Conservation (phyloP, 1,140 invertebrate genomes). For the Seison nebaliae region DNA sequence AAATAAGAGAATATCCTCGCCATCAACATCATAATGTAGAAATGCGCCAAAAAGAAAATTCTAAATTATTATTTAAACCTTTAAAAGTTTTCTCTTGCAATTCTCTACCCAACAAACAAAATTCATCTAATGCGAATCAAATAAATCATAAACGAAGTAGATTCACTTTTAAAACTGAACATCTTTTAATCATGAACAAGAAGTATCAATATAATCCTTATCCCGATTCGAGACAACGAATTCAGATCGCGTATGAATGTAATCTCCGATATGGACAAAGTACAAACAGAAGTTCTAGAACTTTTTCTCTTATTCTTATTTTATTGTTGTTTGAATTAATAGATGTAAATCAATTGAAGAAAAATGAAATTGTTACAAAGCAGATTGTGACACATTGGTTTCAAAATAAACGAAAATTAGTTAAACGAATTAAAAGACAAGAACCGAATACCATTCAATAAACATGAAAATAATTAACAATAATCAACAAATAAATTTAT, state of each 20-base stretch:
- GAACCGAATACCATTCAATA: no score
- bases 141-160: slow-evolving; percentile 23
- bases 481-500: no score
- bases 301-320: background rate
- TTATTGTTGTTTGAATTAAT: slow-evolving; percentile 11
- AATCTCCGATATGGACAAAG: slow-evolving; percentile 17
- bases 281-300: background rate
- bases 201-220: slow-evolving; percentile 25
- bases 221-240: slow-evolving; percentile 23
- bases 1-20: no score
- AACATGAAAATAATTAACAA: no score
- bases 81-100: no score
- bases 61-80: no score
- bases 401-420: slow-evolving; percentile 26
- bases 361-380: slow-evolving; percentile 22
- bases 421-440: no score
- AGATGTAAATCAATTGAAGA: slow-evolving; percentile 20
- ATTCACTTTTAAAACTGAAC: slow-evolving; percentile 26
- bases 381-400: slow-evolving; percentile 29
- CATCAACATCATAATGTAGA: no score
- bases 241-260: slow-evolving; percentile 24
- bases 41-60: no score
- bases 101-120: no score
- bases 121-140: no score
- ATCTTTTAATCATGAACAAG: slow-evolving; percentile 23